phyloP scores from a whole-genome alignment of 1,140 invertebrate species.

The Cydia pomonella region DNA sequence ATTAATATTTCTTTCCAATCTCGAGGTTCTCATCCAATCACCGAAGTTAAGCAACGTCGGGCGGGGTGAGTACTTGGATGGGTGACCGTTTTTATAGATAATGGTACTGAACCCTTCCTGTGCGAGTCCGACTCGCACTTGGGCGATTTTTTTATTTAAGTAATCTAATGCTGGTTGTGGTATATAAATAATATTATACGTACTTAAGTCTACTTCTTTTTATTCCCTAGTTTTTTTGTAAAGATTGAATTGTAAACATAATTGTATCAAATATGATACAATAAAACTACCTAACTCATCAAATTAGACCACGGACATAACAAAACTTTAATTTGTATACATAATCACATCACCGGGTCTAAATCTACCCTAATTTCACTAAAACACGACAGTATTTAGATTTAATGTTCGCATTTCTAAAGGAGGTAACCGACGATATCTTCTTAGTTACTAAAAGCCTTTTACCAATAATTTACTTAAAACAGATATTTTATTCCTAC shows the following conservation, averaged over 20 bases:
- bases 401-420: neutral
- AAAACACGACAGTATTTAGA: slow-evolving; percentile 15
- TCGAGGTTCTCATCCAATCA: too few relatives aligned
- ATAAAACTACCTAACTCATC: neutral
- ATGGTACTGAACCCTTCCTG: too few relatives aligned
- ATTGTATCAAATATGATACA: neutral
- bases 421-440: neutral
- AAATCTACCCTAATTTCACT: neutral
- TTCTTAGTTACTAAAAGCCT: neutral
- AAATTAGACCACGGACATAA: neutral
- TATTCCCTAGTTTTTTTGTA: neutral
- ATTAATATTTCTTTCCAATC: too few relatives aligned
- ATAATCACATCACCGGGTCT: neutral
- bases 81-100: too few relatives aligned
- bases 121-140: too few relatives aligned
- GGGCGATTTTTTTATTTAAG: too few relatives aligned
- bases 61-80: too few relatives aligned
- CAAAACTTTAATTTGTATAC: neutral
- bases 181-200: too few relatives aligned
- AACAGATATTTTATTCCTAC: neutral
- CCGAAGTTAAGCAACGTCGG: too few relatives aligned
- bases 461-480: neutral
- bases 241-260: neutral
- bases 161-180: too few relatives aligned
- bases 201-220: too few relatives aligned